A percentile compares a stretch with the other conserved stretches of the same genome.
These are phyloP conservation scores for Drosophila cracens DNA, from an alignment of 2,888 invertebrate genomes.

Conservation along the genomic window DNA sequence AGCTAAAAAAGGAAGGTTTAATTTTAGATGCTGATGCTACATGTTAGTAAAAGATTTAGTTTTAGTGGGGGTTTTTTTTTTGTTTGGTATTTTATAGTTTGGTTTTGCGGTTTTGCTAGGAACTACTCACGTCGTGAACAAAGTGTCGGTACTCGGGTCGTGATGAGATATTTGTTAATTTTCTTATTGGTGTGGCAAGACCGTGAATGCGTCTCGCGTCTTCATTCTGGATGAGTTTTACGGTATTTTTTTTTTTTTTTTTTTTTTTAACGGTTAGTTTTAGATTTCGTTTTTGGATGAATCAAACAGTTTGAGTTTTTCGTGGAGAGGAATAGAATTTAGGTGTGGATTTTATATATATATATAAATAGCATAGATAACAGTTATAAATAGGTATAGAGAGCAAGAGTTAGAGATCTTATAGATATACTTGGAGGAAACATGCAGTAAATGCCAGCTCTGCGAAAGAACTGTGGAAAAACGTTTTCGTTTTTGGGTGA, in stretches of 20 bases:
- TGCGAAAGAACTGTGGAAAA: conserved; percentile 8
- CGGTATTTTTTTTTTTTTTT: conserved; percentile 54
- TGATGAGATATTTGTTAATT: conserved; percentile 85
- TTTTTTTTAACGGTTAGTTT: conserved; percentile 37
- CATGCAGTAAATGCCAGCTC: conserved; percentile 34
- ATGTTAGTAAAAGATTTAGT: conserved; percentile 36
- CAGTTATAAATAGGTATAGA: conserved; percentile 29
- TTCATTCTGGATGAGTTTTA: conserved; percentile 84
- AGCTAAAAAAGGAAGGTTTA: conserved; percentile 11
- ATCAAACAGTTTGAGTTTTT: conserved; percentile 55
- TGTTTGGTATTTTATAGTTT: conserved; percentile 23
- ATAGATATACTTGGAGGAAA: conserved; percentile 41
- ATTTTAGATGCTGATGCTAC: conserved; percentile 54
- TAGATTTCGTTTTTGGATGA: conserved; percentile 42
- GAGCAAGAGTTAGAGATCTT: conserved; percentile 33
- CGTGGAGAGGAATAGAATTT: conserved; percentile 76
- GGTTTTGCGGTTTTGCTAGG: conserved; percentile 62
- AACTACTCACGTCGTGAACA: conserved; percentile 85
- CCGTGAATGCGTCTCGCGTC: conserved; percentile 85
- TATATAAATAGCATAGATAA: conserved; percentile 45
- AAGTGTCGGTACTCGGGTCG: conserved; percentile 86
- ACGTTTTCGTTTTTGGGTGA: conserved; percentile 23
- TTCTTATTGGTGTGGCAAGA: conserved; percentile 85
- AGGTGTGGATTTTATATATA: conserved; percentile 61
- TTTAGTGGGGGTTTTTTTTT: conserved; percentile 27